These are phyloP conservation scores for Urosaurus nigricauda DNA, from an alignment of 2,797 vertebrate species.

Conservation along the genomic window DNA sequence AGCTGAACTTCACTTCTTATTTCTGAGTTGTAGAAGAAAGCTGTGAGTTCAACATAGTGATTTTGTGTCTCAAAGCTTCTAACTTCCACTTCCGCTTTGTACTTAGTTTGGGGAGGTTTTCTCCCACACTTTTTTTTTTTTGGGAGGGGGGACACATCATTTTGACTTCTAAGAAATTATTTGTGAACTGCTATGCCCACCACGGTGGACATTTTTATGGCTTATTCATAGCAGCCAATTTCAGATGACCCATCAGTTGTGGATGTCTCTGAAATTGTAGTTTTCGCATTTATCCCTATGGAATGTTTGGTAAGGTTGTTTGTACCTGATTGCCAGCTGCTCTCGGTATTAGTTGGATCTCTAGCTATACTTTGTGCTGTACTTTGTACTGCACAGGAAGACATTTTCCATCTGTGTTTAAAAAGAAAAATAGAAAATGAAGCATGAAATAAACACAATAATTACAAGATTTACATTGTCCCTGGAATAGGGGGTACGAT, in stretches of 20 bases:
- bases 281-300: background rate
- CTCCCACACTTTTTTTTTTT: too few species aligned
- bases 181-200: background rate
- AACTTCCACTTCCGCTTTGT: too few species aligned
- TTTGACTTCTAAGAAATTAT: background rate
- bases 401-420: too few species aligned
- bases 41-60: background rate
- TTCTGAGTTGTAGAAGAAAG: background rate
- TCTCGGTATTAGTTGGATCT: background rate
- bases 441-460: too few species aligned
- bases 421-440: too few species aligned
- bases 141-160: too few species aligned
- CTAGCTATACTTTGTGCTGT: background rate
- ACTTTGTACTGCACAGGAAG: background rate
- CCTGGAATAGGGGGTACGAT: too few species aligned
- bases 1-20: background rate
- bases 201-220: background rate
- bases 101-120: too few species aligned
- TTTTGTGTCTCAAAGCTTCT: background rate
- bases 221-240: background rate
- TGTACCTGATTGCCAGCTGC: background rate
- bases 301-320: background rate
- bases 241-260: background rate
- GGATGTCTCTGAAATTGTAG: slow-evolving; percentile 21
- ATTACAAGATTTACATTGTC: too few species aligned